Percentiles rank a stretch among this genome's conserved stretches.
phyloP scores from a whole-genome alignment of 2,888 invertebrate species.

The Aquatica leii region DNA sequence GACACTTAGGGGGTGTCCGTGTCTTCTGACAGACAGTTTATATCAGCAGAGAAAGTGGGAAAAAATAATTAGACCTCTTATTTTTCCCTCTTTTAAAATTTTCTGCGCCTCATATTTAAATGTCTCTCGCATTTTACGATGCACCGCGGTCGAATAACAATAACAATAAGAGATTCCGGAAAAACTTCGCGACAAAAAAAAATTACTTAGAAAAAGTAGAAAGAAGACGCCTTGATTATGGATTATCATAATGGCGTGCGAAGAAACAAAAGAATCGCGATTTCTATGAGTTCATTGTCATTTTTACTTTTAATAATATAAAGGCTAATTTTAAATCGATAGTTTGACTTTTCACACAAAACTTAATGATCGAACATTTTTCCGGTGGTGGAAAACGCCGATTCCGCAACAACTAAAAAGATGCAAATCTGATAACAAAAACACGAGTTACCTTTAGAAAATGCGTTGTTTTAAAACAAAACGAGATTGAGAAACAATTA shows the following conservation, averaged over 20 bases:
- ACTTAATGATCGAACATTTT: conserved; percentile 7
- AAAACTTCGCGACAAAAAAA: conserved; percentile 15
- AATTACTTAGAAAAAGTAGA: conserved; percentile 21
- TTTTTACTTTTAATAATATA: conserved; percentile 27
- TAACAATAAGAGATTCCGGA: conserved; percentile 13
- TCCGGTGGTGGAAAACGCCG: background rate
- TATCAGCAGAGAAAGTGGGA: conserved; percentile 55
- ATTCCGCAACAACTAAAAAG: too few species aligned
- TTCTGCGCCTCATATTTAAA: conserved; percentile 33
- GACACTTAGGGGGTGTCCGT: conserved; percentile 45
- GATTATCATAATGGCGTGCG: background rate
- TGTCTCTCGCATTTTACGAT: conserved; percentile 23
- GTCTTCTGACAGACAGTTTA: conserved; percentile 57
- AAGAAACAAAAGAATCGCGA: background rate
- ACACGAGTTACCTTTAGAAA: too few species aligned
- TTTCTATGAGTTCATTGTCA: conserved; percentile 29
- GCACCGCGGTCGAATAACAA: conserved; percentile 7
- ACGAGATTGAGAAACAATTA: too few species aligned
- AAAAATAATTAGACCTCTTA: conserved; percentile 57
- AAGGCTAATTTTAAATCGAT: conserved; percentile 36
- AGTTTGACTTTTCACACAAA: conserved; percentile 9
- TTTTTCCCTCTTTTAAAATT: conserved; percentile 40
- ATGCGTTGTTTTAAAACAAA: too few species aligned
- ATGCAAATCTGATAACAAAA: too few species aligned
- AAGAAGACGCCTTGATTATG: conserved; percentile 13